Conservation (phyloP, 2,797 vertebrate genomes). For the Eulemur albifrons region DNA sequence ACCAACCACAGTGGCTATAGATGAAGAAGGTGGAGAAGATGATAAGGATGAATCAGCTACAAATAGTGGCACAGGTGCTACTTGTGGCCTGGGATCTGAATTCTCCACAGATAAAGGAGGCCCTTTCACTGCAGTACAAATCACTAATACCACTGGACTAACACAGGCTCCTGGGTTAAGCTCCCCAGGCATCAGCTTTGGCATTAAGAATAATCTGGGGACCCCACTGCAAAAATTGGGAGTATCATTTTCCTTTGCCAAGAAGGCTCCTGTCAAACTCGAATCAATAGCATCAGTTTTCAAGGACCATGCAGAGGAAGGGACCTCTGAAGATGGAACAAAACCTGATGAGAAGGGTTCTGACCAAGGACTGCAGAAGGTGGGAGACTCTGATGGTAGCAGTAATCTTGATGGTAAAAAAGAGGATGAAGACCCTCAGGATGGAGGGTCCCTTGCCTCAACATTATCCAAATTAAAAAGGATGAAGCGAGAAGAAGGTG, state of each 20-base stretch:
- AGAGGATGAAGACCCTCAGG: constrained; percentile 89
- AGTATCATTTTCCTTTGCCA: constrained; percentile 98
- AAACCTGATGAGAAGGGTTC: constrained; percentile 85
- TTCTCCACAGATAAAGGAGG: constrained; percentile 82
- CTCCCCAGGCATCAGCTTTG: constrained; percentile 88
- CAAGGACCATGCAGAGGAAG: constrained; percentile 93
- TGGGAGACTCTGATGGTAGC: constrained; percentile 80
- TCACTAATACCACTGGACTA: constrained; percentile 40
- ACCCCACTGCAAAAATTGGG: constrained; percentile 92
- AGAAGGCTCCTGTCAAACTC: constrained; percentile 96
- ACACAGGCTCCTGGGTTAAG: constrained; percentile 69
- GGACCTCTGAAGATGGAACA: constrained; percentile 80
- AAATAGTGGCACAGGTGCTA: constrained; percentile 74
- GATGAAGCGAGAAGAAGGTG: constrained; percentile 96
- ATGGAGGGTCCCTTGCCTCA: constrained; percentile 91
- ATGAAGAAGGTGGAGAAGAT: constrained; percentile 92
- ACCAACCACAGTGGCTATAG: constrained; percentile 94
- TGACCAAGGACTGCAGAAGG: constrained; percentile 80
- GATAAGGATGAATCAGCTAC: constrained; percentile 83
- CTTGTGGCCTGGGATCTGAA: constrained; percentile 74
- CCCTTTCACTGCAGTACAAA: constrained; percentile 75
- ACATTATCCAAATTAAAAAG: constrained; percentile 97
- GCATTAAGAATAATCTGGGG: constrained; percentile 88
- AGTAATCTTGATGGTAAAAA: constrained; percentile 81
- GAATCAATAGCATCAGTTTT: constrained; percentile 97